A percentile compares a stretch with the other conserved stretches of the same genome.
Conservation (phyloP, 2,888 invertebrate species). For the Stramonita haemastoma region DNA sequence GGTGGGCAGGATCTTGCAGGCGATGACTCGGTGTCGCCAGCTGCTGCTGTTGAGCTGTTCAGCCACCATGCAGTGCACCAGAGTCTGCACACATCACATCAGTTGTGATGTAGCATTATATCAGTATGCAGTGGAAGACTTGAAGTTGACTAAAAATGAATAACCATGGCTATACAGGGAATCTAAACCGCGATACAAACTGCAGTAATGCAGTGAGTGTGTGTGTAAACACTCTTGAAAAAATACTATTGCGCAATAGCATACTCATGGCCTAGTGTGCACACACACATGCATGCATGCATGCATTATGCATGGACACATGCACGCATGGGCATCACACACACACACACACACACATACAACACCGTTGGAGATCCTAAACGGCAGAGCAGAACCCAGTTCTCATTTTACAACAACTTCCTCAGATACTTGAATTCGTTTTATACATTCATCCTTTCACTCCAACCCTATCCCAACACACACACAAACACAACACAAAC, state of each 20-base stretch:
- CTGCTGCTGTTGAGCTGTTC: constrained; percentile 77
- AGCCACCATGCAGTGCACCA: constrained; percentile 76
- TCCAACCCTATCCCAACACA: background rate
- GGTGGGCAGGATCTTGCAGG: constrained; percentile 75
- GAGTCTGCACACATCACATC: constrained; percentile 61
- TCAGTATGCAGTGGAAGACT: no score
- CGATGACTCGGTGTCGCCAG: constrained; percentile 76
- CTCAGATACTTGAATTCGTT: background rate
- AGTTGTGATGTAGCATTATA: no score
- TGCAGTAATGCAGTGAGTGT: no score
- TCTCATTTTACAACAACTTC: no score
- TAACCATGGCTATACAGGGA: no score
- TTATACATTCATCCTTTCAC: background rate
- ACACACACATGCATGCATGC: background rate
- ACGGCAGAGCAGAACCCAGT: no score
- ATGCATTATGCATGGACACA: background rate
- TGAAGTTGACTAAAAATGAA: no score
- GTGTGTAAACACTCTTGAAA: no score
- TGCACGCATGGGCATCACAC: background rate
- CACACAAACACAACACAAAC: constrained; percentile 15
- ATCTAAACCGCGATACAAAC: no score
- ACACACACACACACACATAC: background rate
- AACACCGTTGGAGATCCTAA: background rate
- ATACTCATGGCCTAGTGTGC: background rate
- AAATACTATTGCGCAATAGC: no score